A percentile compares a stretch with the other conserved stretches of the same genome.
phyloP scores from a whole-genome alignment of 2,113 vertebrate species.

The Danionella cerebrum region DNA sequence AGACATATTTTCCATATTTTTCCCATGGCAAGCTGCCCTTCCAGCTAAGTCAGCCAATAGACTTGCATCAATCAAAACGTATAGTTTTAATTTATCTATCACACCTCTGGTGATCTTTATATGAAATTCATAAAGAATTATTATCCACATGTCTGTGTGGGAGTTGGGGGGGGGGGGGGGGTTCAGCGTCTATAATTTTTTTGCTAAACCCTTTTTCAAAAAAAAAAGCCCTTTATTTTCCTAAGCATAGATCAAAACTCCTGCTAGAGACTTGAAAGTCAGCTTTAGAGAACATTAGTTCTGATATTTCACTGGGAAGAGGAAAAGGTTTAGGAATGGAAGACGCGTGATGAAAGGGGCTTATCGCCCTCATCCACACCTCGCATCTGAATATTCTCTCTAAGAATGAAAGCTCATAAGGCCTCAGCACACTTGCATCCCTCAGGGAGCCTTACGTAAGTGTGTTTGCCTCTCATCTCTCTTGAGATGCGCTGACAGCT shows the following conservation, averaged over 20 bases:
- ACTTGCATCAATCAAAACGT: background rate
- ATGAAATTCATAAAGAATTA: background rate
- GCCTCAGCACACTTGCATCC: constrained; percentile 7
- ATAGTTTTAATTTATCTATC: background rate
- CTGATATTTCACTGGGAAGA: background rate
- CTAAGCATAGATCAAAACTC: constrained; percentile 1
- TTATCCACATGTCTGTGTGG: background rate
- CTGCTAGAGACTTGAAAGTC: background rate
- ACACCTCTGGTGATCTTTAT: background rate
- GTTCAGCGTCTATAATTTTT: background rate
- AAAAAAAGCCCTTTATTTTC: background rate
- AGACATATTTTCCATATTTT: background rate
- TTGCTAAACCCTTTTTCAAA: background rate
- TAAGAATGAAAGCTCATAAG: background rate
- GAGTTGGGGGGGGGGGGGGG: background rate
- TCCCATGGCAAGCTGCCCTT: background rate
- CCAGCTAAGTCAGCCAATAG: background rate
- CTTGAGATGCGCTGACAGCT: background rate
- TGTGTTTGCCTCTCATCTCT: constrained; percentile 8
- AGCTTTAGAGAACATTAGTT: background rate
- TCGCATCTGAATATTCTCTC: constrained; percentile 17
- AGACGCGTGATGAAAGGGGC: background rate
- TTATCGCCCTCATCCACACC: background rate
- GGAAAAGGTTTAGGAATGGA: background rate
- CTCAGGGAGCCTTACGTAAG: background rate